Conservation (phyloP, 2,797 vertebrate genomes). For the Graptemys geographica region DNA sequence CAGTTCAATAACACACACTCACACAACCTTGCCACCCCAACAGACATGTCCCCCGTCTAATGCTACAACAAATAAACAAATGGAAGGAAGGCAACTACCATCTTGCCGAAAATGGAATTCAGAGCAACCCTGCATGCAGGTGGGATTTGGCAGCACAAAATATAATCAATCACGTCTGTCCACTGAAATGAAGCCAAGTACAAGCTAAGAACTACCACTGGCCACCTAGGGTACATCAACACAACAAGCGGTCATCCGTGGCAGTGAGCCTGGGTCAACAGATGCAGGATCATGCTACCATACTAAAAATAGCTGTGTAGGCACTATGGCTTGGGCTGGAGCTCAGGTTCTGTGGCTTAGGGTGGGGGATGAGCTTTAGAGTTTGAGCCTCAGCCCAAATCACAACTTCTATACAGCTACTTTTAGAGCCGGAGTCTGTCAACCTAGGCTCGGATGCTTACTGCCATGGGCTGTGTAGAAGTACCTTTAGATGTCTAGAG, state of each 20-base stretch:
- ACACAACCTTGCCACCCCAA: rapidly evolving
- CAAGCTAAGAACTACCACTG: constrained; percentile 55
- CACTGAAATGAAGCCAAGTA: constrained; percentile 58
- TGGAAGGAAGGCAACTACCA: background rate
- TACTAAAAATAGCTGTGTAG: background rate
- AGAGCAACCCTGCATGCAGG: background rate
- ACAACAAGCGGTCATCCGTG: rapidly evolving
- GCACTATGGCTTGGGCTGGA: background rate
- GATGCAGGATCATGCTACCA: background rate
- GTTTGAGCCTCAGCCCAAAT: background rate
- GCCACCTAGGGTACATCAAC: constrained; percentile 11
- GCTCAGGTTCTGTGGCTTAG: background rate
- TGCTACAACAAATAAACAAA: background rate
- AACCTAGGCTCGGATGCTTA: background rate
- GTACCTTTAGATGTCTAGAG: constrained; percentile 22
- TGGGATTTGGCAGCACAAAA: constrained; percentile 49
- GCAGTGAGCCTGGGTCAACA: background rate
- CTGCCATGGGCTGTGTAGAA: background rate
- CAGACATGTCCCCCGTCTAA: rapidly evolving
- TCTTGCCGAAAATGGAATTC: background rate
- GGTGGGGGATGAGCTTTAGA: background rate
- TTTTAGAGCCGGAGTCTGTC: background rate
- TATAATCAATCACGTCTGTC: constrained; percentile 53
- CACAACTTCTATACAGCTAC: background rate
- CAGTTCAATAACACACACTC: background rate